Evolutionary conservation across 1,140 invertebrate genomes (phyloP), one percentile per base, ranked within the genome.

Genomic region (Cydia strobilella): DNA sequence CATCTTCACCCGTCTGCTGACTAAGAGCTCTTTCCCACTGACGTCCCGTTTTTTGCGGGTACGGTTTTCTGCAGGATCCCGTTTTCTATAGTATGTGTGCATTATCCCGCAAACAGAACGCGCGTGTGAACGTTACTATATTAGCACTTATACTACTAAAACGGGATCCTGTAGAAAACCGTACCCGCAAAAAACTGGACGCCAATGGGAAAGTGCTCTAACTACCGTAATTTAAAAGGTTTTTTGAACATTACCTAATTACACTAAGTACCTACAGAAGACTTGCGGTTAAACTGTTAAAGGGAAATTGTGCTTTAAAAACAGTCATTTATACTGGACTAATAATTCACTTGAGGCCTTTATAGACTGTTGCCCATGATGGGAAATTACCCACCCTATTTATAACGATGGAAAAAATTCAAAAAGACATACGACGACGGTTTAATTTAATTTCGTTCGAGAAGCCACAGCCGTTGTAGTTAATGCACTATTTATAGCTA

Each of bases 371-470:
- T 66, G n/a, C 1, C 10, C 23, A n/a, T 65, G 15, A 20, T 69
- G 27, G 65, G 35, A 69, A 69, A 69, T 69, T 18, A 69, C 65
- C 27, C 65, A 69, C n/a, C 12, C 65, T 69, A 69, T 69, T 69
- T 69, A 20, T 69, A 69, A 39, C 65, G 35, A 42, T 35, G 65
- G 65, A 31, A 69, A 69, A 39, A n/a, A 69, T 18, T 69, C 31
- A 18, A 69, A 65, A 65, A 65, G 63, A 69, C 65, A 69, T 69
- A 23, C 27, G 31, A 39, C 65, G 31, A 31, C 31, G 31, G 65
- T 69, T 35, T 18, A 69, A 69, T 69, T 69, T 69, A n/a, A 69
- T 69, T 69, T 69, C 65, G 65, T 35, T 35, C 65, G 65, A 69
- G 65, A 69, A 69, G 63, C 63, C 63, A 66, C 15, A 20, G 20